phyloP scores from a whole-genome alignment of 2,113 vertebrate genomes.

The Ramphastos sulfuratus region DNA sequence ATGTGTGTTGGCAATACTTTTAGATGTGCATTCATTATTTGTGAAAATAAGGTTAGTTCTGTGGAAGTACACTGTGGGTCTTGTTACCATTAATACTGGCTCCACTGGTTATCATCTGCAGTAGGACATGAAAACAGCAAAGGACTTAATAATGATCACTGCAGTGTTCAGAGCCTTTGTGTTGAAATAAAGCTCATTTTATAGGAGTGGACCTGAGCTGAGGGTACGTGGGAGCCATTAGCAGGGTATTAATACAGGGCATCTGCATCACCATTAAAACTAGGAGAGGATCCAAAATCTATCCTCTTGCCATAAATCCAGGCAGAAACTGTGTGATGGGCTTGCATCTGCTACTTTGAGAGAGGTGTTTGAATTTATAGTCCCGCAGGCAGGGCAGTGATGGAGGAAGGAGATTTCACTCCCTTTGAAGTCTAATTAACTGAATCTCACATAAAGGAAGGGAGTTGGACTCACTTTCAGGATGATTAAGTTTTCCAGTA shows the following conservation, averaged over 20 bases:
- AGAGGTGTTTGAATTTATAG: not conserved
- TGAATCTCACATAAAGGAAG: not conserved
- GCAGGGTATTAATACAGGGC: not conserved
- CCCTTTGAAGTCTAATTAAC: constrained; percentile 18
- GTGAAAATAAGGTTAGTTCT: constrained; percentile 45
- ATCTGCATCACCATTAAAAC: not conserved
- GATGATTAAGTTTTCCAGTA: not conserved
- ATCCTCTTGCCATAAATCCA: not conserved
- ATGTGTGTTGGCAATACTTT: constrained; percentile 59
- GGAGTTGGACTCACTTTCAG: not conserved
- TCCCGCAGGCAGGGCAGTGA: not conserved
- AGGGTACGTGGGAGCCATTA: not conserved
- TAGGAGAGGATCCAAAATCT: not conserved
- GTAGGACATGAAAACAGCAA: constrained; percentile 19
- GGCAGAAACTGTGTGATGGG: not conserved
- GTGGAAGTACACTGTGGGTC: not conserved
- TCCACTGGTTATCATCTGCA: not conserved
- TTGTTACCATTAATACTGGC: constrained; percentile 20
- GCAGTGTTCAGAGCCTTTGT: not conserved
- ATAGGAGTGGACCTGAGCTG: not conserved
- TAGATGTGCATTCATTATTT: constrained; percentile 41
- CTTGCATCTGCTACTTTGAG: not conserved
- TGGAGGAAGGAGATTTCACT: not conserved
- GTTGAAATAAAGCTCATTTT: not conserved
- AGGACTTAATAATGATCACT: constrained; percentile 21